Conservation (phyloP, 2,888 invertebrate genomes). For the Drosophila cyrtoloma region DNA sequence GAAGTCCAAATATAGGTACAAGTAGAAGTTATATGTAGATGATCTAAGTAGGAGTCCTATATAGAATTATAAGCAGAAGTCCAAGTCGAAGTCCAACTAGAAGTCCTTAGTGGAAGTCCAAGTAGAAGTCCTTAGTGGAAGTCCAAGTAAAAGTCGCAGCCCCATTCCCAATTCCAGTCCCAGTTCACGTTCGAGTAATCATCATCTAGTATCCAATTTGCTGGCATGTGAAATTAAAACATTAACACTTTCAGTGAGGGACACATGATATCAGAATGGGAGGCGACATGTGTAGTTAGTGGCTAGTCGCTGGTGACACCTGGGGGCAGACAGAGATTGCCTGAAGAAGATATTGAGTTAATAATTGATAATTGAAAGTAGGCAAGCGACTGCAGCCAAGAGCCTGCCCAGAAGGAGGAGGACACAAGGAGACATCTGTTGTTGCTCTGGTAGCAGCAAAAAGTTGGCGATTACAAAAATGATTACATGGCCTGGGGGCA, state of each 20-base stretch:
- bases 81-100: not conserved
- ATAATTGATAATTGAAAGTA: conserved; percentile 81
- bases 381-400: conserved; percentile 30
- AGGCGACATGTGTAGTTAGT: conserved; percentile 15
- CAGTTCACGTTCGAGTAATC: not conserved
- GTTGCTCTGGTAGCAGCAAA: not conserved
- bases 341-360: conserved; percentile 79
- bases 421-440: conserved; percentile 20
- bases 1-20: not conserved
- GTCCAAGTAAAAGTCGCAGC: not conserved
- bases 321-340: conserved; percentile 13
- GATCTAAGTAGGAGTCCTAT: not conserved
- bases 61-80: not conserved
- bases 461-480: conserved; percentile 45
- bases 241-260: conserved; percentile 55
- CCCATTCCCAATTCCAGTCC: not conserved
- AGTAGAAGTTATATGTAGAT: not conserved
- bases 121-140: no score
- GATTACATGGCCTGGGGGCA: conserved; percentile 71
- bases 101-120: not conserved
- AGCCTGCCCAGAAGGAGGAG: conserved; percentile 33
- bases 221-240: conserved; percentile 59
- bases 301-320: conserved; percentile 52
- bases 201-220: conserved; percentile 33
- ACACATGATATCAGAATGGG: conserved; percentile 9